These are phyloP conservation scores for Alectoris magna DNA, from an alignment of 2,797 vertebrate species.

Conservation along the genomic window DNA sequence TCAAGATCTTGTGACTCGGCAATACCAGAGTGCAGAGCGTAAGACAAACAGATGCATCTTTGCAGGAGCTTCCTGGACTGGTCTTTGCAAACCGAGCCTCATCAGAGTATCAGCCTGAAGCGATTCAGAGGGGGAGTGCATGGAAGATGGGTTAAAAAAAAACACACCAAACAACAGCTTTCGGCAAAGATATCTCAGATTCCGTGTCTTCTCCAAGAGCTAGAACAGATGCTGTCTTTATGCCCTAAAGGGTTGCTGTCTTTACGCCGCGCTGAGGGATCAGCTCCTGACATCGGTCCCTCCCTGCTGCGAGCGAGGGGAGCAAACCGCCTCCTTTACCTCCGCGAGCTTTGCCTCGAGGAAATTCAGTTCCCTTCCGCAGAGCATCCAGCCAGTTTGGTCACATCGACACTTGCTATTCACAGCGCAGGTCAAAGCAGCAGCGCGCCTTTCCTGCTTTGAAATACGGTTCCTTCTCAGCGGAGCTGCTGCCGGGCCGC, in stretches of 20 bases:
- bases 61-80: not conserved
- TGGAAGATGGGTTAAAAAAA: not conserved
- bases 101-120: not conserved
- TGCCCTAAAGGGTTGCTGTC: not conserved
- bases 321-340: not conserved
- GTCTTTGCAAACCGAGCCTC: not conserved
- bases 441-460: not conserved
- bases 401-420: rapidly evolving
- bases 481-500: not conserved
- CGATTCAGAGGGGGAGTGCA: not conserved
- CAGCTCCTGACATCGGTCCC: not conserved
- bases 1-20: not conserved
- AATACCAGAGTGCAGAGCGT: not conserved
- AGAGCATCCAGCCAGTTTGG: not conserved
- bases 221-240: not conserved
- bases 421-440: not conserved
- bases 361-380: not conserved
- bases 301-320: not conserved
- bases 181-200: not conserved
- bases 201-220: not conserved
- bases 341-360: not conserved
- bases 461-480: not conserved
- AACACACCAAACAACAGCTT: not conserved
- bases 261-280: not conserved
- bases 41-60: not conserved